A percentile compares a stretch with the other conserved stretches of the same genome.
phyloP scores from a whole-genome alignment of 1,140 invertebrate species.

The Lepidurus couesii region DNA sequence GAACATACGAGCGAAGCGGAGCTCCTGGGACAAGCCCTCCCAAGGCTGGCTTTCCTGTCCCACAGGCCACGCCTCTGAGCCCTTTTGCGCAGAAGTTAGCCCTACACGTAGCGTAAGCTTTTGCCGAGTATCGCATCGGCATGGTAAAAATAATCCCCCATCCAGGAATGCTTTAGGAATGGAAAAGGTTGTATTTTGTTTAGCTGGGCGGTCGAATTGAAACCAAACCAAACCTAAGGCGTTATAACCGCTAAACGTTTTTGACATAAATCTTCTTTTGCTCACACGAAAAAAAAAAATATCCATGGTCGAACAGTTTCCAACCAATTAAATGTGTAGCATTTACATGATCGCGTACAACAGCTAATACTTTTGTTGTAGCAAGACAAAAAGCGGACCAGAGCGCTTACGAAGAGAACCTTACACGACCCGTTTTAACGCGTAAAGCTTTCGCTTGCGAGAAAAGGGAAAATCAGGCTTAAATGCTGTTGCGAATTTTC shows the following conservation, averaged over 20 bases:
- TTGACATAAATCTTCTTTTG: background rate
- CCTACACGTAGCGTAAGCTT: background rate
- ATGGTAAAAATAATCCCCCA: background rate
- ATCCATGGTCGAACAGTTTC: background rate
- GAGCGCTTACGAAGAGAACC: background rate
- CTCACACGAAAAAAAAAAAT: background rate
- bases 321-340: background rate
- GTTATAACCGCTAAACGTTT: background rate
- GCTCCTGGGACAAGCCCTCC: background rate
- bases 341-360: background rate
- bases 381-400: constrained; percentile 14
- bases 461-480: background rate
- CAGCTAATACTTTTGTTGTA: background rate
- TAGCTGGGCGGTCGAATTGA: constrained; percentile 12
- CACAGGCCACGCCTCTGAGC: background rate
- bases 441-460: background rate
- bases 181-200: constrained; percentile 8
- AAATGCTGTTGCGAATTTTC: background rate
- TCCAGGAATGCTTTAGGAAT: background rate
- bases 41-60: background rate
- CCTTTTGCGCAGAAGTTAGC: background rate
- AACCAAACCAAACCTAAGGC: background rate
- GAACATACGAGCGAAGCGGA: background rate
- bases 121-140: background rate
- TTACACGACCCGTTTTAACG: background rate